Percentiles rank a stretch among this genome's conserved stretches.
These are phyloP conservation scores for Pyrgus malvae DNA, from an alignment of 2,888 invertebrate species.

Conservation along the genomic window DNA sequence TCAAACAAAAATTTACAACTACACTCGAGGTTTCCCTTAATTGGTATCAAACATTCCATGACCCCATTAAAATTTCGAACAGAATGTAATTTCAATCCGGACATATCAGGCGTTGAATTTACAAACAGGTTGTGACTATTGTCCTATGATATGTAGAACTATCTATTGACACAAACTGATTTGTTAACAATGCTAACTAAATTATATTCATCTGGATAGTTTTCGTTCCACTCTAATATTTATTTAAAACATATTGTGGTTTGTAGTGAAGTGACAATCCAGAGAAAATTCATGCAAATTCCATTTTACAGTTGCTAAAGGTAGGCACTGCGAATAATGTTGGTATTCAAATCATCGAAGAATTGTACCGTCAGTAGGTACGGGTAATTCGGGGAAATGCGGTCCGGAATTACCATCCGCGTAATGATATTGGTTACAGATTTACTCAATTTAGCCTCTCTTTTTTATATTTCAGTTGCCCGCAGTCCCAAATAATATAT, in stretches of 20 bases:
- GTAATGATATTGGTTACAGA: too few species aligned
- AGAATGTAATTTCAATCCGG: neutral
- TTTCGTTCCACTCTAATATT: constrained; percentile 2
- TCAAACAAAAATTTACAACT: too few species aligned
- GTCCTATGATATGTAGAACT: neutral
- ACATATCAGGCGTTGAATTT: neutral
- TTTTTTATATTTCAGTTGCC: too few species aligned
- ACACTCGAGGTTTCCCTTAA: neutral
- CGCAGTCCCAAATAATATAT: too few species aligned
- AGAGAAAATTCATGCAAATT: neutral
- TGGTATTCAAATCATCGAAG: too few species aligned
- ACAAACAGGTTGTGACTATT: neutral
- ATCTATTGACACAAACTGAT: constrained; percentile 6
- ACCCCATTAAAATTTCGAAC: neutral
- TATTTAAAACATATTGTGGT: neutral
- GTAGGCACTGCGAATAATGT: too few species aligned
- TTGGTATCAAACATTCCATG: neutral
- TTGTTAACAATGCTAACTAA: constrained; percentile 6
- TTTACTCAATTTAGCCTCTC: too few species aligned
- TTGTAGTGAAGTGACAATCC: neutral
- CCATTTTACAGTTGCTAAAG: too few species aligned
- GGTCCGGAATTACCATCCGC: too few species aligned
- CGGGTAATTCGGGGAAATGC: too few species aligned
- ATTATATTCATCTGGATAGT: constrained; percentile 5
- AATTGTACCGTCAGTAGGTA: too few species aligned